Evolutionary conservation across 1,140 invertebrate genomes (phyloP).

Genomic region (Wiebesia pumilae): DNA sequence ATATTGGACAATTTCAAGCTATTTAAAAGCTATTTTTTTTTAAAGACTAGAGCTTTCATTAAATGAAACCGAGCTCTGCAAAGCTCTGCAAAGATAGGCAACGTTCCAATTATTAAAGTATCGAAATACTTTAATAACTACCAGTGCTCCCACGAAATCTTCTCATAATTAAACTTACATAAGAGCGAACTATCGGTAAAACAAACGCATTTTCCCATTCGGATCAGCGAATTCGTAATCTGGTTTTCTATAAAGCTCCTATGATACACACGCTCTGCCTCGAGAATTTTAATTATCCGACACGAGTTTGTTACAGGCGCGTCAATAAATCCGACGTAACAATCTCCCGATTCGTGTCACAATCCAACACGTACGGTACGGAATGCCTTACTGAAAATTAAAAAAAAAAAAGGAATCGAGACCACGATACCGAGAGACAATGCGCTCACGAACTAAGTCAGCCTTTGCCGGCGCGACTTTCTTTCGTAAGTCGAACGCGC

Average conservation of each 20-base stretch:
- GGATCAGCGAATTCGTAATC: neutral
- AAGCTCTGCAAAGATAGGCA: too few relatives aligned
- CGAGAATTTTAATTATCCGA: constrained; percentile 36
- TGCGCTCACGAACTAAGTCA: constrained; percentile 17
- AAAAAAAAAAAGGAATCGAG: neutral
- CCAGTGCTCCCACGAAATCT: neutral
- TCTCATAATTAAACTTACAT: neutral
- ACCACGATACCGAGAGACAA: neutral
- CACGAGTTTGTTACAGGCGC: neutral
- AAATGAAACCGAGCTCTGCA: too few relatives aligned
- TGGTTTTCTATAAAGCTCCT: neutral
- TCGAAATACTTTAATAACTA: neutral
- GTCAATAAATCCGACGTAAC: constrained; percentile 25
- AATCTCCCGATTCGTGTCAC: constrained; percentile 1
- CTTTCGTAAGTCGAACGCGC: constrained; percentile 28
- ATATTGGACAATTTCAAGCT: too few relatives aligned
- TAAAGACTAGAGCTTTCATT: too few relatives aligned
- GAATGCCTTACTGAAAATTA: neutral
- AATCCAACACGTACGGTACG: neutral
- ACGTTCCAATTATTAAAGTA: neutral
- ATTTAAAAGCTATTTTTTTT: too few relatives aligned
- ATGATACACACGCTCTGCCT: neutral
- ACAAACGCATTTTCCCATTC: neutral
- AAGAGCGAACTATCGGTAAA: neutral
- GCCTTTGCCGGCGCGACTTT: neutral